Conservation (phyloP, 2,113 vertebrate species). For the Neolamprologus variostigma region DNA sequence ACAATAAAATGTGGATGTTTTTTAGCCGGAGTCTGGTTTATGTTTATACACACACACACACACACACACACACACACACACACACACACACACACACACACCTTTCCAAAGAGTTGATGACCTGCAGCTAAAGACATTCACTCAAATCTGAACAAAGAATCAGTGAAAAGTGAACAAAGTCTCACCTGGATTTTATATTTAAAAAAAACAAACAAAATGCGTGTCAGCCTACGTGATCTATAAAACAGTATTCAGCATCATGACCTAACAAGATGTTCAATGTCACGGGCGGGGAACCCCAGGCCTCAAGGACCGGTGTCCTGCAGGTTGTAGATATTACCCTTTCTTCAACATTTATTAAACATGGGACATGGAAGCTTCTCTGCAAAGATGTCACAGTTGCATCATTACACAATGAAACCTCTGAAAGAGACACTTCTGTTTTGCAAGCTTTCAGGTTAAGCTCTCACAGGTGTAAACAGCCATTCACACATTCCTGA, state of each 20-base stretch:
- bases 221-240: neutral
- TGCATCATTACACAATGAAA: neutral
- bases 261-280: neutral
- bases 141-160: neutral
- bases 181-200: neutral
- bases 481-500: neutral
- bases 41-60: neutral
- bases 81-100: neutral
- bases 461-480: neutral
- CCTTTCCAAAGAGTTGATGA: neutral
- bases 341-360: neutral
- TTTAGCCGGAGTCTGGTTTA: neutral
- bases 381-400: neutral
- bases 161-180: neutral
- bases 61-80: too few species aligned
- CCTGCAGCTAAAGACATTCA: neutral
- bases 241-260: neutral
- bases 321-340: neutral
- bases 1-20: neutral
- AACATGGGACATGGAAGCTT: neutral
- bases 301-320: neutral
- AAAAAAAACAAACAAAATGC: neutral
- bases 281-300: neutral
- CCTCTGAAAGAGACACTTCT: neutral
- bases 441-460: neutral